Base-by-base conservation (phyloP, 2,797 vertebrate species). In the Centroberyx gerrardi region DNA sequence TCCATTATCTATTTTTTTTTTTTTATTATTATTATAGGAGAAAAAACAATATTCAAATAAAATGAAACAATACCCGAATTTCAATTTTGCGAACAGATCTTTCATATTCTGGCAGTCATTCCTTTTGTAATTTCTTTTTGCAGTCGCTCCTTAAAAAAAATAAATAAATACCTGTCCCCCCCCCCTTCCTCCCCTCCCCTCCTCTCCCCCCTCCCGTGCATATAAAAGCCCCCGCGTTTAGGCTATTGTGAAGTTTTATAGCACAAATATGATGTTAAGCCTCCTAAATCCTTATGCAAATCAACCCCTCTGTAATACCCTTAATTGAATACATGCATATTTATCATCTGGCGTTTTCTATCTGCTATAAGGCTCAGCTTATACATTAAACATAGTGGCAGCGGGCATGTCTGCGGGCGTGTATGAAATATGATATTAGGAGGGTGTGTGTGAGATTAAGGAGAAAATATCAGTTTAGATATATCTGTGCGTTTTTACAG, bases 241-340 rank as follows among this genome's bases (percentile, higher is more conserved):
- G 86, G 85, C 88, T 87, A 93, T 92, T 92, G 91, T 92, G 89
- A 93, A 91, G 86, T 93, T 94, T 93, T 89, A 94, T 89, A 93
- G 91, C 91, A 83, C 92, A 94, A 94, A 95, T 94, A 94, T 92
- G 88, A 93, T 91, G 90, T 93, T 95, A 94, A 94, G 91, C 83
- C 22, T 93, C 85, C 91, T 89, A 94, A 93, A 94, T 93, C 92
- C 91, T 87, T 87, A 95, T 95, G 94, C 94, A 94, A 95, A 96
- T 94, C 72, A 94, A 73, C 81, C 80, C 81, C 79, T 82, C 85
- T 93, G 89, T 95, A 95, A 96, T 94, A 92, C 93, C 92, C 90
- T 90, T 95, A 95, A 96, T 96, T 96, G 95, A 96, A 95, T 94
- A 94, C 93, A 95, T 96, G 94, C 95, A 96, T 96, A 96, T 96